A percentile compares a stretch with the other conserved stretches of the same genome.
Conservation (phyloP, 2,113 vertebrate genomes). For the Gambusia affinis region DNA sequence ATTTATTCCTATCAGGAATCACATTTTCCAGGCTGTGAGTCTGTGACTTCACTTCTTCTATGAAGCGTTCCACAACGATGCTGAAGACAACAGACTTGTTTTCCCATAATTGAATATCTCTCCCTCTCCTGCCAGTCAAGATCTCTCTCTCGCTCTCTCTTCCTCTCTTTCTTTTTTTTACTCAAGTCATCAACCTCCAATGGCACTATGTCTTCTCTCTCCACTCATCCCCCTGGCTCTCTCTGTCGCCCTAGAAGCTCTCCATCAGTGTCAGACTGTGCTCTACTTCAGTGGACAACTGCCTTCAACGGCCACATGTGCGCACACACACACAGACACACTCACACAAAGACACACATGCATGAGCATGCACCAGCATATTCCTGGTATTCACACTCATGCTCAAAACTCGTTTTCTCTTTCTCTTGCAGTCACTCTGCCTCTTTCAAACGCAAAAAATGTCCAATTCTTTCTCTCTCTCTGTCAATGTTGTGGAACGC, state of each 20-base stretch:
- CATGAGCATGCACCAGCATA: constrained; percentile 18
- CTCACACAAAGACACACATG: constrained; percentile 6
- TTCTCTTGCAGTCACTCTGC: constrained; percentile 51
- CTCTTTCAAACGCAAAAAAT: constrained; percentile 34
- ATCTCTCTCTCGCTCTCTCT: constrained; percentile 26
- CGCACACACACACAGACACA: constrained; percentile 1
- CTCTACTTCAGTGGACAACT: constrained; percentile 65
- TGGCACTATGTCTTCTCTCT: constrained; percentile 59
- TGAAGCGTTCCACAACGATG: constrained; percentile 55
- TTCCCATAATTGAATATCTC: constrained; percentile 61
- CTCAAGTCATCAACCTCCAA: constrained; percentile 63
- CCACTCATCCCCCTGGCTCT: constrained; percentile 46
- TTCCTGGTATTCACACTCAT: constrained; percentile 50
- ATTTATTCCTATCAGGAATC: constrained; percentile 50
- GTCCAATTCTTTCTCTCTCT: constrained; percentile 51
- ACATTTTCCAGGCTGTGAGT: constrained; percentile 53
- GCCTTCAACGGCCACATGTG: constrained; percentile 33
- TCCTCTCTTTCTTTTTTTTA: constrained; percentile 13
- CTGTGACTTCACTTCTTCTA: constrained; percentile 56
- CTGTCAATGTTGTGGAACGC: constrained; percentile 69
- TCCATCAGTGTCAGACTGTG: constrained; percentile 74
- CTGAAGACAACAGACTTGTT: constrained; percentile 55
- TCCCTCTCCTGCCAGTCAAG: constrained; percentile 46
- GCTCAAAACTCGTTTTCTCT: constrained; percentile 60
- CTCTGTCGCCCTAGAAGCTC: constrained; percentile 57